phyloP scores from a whole-genome alignment of 2,113 vertebrate genomes.

The Elephas maximus region DNA sequence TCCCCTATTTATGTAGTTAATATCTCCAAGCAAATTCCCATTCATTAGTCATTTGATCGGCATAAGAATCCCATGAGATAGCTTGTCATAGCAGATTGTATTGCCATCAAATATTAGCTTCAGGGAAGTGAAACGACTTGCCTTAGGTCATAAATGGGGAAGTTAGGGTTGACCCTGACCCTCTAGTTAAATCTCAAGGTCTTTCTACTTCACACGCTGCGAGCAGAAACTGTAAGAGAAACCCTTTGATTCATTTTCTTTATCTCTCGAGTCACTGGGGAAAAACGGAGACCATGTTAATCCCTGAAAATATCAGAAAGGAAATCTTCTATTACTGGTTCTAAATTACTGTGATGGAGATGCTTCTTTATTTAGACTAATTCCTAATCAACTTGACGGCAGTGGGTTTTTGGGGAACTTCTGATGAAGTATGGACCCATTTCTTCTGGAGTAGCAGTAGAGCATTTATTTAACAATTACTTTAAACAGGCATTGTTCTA shows the following conservation, averaged over 20 bases:
- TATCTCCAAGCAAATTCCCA: neutral
- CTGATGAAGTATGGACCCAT: neutral
- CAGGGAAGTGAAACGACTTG: conserved; percentile 11
- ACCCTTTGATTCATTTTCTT: neutral
- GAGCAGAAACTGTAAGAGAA: conserved; percentile 33
- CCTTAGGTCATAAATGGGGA: neutral
- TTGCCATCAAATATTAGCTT: neutral
- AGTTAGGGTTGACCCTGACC: neutral
- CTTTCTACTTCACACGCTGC: neutral
- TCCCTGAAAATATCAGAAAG: neutral
- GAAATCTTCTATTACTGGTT: neutral
- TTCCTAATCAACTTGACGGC: too few species aligned
- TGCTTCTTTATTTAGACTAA: neutral
- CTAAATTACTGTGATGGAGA: neutral
- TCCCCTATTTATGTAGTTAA: neutral
- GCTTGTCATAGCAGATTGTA: neutral
- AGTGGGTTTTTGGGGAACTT: neutral
- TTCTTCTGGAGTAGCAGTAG: neutral
- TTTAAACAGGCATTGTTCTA: neutral
- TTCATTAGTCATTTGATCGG: neutral
- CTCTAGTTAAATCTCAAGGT: neutral
- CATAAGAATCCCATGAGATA: neutral
- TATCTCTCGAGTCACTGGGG: neutral
- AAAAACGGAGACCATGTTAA: neutral
- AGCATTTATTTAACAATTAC: neutral